Evolutionary conservation across 2,888 invertebrate species (phyloP).

Genomic region (Ennomos erosarius): DNA sequence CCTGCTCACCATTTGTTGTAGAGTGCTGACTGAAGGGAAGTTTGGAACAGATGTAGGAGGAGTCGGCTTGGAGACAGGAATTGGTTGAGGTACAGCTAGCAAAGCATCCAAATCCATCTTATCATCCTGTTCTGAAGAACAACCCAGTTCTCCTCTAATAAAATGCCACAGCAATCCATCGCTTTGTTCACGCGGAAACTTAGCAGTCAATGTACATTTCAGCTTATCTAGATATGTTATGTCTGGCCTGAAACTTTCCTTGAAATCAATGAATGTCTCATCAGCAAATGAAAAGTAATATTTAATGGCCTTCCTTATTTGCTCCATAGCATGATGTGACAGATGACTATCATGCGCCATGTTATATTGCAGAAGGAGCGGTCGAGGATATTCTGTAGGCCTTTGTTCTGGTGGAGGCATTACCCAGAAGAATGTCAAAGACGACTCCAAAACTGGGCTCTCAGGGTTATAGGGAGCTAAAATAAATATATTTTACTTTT

Average conservation of each 20-base stretch:
- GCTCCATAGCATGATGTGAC: conserved; percentile 92
- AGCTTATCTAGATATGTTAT: conserved; percentile 94
- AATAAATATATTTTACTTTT: conserved; percentile 47
- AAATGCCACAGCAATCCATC: conserved; percentile 92
- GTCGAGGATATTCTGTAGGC: conserved; percentile 96
- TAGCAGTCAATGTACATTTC: conserved; percentile 91
- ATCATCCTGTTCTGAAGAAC: conserved; percentile 87
- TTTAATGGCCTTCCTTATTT: conserved; percentile 93
- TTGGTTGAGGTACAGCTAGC: conserved; percentile 85
- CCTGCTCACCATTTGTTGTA: conserved; percentile 82
- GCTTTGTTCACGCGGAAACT: conserved; percentile 92
- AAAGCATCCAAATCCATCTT: conserved; percentile 87
- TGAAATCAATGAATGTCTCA: conserved; percentile 76
- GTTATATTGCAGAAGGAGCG: conserved; percentile 95
- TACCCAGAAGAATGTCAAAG: conserved; percentile 96
- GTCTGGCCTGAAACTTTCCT: conserved; percentile 88
- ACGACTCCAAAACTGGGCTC: conserved; percentile 92
- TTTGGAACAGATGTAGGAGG: conserved; percentile 70
- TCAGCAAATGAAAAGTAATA: conserved; percentile 89
- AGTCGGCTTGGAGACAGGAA: conserved; percentile 75
- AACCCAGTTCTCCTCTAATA: conserved; percentile 90
- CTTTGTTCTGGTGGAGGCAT: conserved; percentile 97
- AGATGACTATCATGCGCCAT: conserved; percentile 93
- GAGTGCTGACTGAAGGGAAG: conserved; percentile 79
- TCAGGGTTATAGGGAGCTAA: conserved; percentile 94